phyloP scores from a whole-genome alignment of 1,140 invertebrate species.

The Nasonia longicornis region DNA sequence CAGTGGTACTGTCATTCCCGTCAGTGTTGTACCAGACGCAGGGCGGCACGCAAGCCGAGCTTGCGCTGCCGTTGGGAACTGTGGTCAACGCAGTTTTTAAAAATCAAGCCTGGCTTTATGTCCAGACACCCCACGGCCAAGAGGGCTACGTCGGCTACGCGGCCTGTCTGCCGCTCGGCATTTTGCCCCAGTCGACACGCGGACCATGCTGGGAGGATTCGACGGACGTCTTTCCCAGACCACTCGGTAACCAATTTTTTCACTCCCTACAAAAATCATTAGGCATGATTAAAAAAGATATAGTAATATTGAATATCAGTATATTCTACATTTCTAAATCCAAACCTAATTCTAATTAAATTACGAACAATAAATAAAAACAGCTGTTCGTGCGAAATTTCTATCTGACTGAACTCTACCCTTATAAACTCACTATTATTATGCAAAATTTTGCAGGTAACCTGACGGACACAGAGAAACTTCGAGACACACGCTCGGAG shows the following conservation, averaged over 20 bases:
- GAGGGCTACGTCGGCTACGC: constrained; percentile 83
- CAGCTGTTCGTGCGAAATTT: too few relatives aligned
- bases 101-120: constrained; percentile 85
- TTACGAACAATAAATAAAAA: too few relatives aligned
- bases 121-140: constrained; percentile 82
- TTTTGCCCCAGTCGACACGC: constrained; percentile 70
- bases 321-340: too few relatives aligned
- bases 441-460: constrained; percentile 68
- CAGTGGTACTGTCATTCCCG: constrained; percentile 81
- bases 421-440: too few relatives aligned
- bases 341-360: too few relatives aligned
- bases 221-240: constrained; percentile 81
- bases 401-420: too few relatives aligned
- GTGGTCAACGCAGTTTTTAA: constrained; percentile 88
- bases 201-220: constrained; percentile 83
- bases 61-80: constrained; percentile 81
- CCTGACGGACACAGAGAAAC: constrained; percentile 80
- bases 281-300: too few relatives aligned
- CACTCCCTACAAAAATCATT: background rate
- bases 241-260: constrained; percentile 59
- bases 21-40: constrained; percentile 82
- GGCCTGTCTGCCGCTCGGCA: constrained; percentile 81
- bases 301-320: too few relatives aligned
- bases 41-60: constrained; percentile 77
- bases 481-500: constrained; percentile 68